Evolutionary conservation across 2,888 invertebrate genomes (phyloP).

Genomic region (Meganola albula): DNA sequence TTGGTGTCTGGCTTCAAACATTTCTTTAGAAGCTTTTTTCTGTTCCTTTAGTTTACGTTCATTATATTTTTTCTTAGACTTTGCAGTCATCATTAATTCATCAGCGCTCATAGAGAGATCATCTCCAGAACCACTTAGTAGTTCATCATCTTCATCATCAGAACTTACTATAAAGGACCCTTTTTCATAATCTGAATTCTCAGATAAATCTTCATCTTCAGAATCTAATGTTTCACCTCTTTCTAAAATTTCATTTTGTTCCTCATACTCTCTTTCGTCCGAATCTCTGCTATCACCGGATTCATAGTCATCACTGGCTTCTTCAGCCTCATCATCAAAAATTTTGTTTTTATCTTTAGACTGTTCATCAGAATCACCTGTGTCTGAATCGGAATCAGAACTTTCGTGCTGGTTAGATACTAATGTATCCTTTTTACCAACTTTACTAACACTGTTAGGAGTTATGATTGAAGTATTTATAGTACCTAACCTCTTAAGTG

Average conservation of each 20-base stretch:
- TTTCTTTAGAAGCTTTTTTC: conserved; percentile 64
- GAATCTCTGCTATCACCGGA: conserved; percentile 72
- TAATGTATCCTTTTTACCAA: conserved; percentile 17
- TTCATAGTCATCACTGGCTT: conserved; percentile 61
- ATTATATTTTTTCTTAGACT: conserved; percentile 64
- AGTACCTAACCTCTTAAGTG: conserved; percentile 38
- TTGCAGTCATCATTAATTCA: conserved; percentile 58
- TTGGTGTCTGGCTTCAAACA: conserved; percentile 62
- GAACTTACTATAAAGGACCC: conserved; percentile 77
- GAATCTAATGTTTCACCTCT: conserved; percentile 74
- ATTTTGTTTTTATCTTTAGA: conserved; percentile 34
- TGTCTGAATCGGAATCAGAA: conserved; percentile 14
- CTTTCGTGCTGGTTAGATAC: conserved; percentile 18
- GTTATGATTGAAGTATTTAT: conserved; percentile 51
- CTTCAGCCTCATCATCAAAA: conserved; percentile 56
- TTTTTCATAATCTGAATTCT: conserved; percentile 67
- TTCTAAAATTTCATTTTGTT: conserved; percentile 67
- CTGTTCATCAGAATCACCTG: conserved; percentile 27
- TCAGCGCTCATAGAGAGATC: conserved; percentile 63
- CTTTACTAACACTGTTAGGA: conserved; percentile 28
- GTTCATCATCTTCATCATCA: conserved; percentile 60
- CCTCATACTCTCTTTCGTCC: conserved; percentile 63
- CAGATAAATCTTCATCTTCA: conserved; percentile 53
- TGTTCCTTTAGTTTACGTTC: conserved; percentile 60
- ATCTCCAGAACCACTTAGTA: conserved; percentile 63